Conservation (phyloP, 2,888 invertebrate species). For the Apamea anceps region DNA sequence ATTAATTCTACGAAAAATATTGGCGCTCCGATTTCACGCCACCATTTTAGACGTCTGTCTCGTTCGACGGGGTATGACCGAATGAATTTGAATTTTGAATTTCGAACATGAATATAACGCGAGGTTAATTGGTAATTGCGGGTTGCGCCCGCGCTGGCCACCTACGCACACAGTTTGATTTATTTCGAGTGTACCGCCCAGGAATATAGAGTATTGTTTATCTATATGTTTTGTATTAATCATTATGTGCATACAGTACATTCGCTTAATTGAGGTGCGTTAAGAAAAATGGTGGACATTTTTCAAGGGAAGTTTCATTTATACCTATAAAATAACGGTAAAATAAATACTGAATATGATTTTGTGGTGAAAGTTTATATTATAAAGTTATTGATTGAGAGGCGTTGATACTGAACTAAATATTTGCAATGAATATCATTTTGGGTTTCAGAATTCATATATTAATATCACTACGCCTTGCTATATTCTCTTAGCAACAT, state of each 20-base stretch:
- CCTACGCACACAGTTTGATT: constrained; percentile 85
- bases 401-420: constrained; percentile 30
- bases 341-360: neutral
- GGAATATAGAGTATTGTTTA: constrained; percentile 80
- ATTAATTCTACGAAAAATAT: constrained; percentile 35
- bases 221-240: constrained; percentile 69
- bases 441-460: neutral
- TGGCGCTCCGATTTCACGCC: constrained; percentile 71
- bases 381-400: constrained; percentile 28
- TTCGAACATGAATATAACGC: constrained; percentile 75
- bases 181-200: constrained; percentile 82
- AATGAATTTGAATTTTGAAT: constrained; percentile 83
- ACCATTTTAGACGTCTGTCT: constrained; percentile 75
- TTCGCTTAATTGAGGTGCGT: constrained; percentile 67
- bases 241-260: constrained; percentile 60
- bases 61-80: constrained; percentile 70
- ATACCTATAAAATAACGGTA: constrained; percentile 18
- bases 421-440: constrained; percentile 1
- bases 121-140: constrained; percentile 87
- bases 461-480: constrained; percentile 11
- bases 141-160: constrained; percentile 79
- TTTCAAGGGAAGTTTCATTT: constrained; percentile 38
- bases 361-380: constrained; percentile 31
- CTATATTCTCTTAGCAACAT: constrained; percentile 16
- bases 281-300: constrained; percentile 44